These are phyloP conservation scores for Papilio polyxenes DNA, from an alignment of 1,140 invertebrate genomes.

Conservation along the genomic window DNA sequence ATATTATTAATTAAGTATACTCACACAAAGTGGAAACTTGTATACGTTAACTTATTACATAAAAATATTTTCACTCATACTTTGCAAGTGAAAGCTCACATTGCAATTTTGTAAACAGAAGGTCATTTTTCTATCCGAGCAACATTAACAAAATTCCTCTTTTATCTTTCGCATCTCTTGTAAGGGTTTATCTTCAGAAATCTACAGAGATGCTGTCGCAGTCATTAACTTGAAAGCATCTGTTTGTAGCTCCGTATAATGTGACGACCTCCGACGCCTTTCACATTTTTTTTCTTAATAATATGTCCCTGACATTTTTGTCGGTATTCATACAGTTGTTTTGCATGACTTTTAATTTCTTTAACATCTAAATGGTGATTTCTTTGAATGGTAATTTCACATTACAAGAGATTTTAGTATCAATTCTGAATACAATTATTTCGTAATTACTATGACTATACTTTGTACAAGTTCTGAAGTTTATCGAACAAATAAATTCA, in stretches of 20 bases:
- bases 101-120: not conserved
- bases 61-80: not conserved
- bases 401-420: not conserved
- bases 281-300: constrained; percentile 37
- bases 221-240: constrained; percentile 38
- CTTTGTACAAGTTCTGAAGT: no score
- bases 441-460: no score
- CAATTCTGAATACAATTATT: no score
- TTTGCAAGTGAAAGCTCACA: not conserved
- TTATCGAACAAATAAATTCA: no score
- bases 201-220: constrained; percentile 32
- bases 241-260: constrained; percentile 33
- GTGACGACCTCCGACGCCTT: constrained; percentile 36
- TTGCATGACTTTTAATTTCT: constrained; percentile 12
- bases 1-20: no score
- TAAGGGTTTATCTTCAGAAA: constrained; percentile 36
- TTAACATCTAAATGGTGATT: not conserved
- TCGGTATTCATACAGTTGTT: constrained; percentile 25
- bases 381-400: not conserved
- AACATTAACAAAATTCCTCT: constrained; percentile 37
- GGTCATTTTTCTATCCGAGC: constrained; percentile 16
- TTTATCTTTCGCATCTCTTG: constrained; percentile 35
- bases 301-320: constrained; percentile 33
- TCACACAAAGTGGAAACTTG: no score
- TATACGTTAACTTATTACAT: not conserved